phyloP scores from a whole-genome alignment of 1,140 invertebrate genomes.

The Drosophila pectinifera region DNA sequence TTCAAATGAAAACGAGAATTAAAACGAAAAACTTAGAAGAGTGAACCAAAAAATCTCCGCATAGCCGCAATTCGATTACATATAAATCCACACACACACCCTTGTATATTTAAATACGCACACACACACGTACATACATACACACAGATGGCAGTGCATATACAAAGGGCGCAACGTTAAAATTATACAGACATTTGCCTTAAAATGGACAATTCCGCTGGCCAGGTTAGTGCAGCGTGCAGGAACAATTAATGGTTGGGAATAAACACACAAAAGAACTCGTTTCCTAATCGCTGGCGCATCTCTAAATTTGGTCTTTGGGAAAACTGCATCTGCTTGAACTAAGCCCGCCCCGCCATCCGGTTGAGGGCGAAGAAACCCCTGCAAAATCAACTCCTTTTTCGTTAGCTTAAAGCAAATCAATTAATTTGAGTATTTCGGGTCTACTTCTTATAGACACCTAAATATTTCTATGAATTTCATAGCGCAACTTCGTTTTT shows the following conservation, averaged over 20 bases:
- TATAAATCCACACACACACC: constrained; percentile 21
- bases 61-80: constrained; percentile 45
- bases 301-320: constrained; percentile 7
- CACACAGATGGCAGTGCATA: constrained; percentile 56
- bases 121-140: constrained; percentile 16
- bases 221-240: constrained; percentile 43
- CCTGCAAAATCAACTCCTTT: constrained; percentile 3
- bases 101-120: constrained; percentile 16
- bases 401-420: neutral
- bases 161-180: constrained; percentile 63
- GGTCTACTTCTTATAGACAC: no score
- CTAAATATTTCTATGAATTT: no score
- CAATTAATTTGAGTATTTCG: neutral
- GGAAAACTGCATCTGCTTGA: constrained; percentile 3
- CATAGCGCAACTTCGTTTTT: neutral
- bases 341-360: constrained; percentile 1
- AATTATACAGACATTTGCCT: constrained; percentile 58
- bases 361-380: neutral
- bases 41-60: constrained; percentile 18
- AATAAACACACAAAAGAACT: constrained; percentile 11
- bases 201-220: constrained; percentile 60
- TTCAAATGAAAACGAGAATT: constrained; percentile 26
- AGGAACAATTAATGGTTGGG: constrained; percentile 15
- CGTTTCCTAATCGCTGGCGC: constrained; percentile 21
- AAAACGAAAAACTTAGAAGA: constrained; percentile 2